phyloP scores from a whole-genome alignment of 2,888 invertebrate species.

The Tanypteryx hageni region DNA sequence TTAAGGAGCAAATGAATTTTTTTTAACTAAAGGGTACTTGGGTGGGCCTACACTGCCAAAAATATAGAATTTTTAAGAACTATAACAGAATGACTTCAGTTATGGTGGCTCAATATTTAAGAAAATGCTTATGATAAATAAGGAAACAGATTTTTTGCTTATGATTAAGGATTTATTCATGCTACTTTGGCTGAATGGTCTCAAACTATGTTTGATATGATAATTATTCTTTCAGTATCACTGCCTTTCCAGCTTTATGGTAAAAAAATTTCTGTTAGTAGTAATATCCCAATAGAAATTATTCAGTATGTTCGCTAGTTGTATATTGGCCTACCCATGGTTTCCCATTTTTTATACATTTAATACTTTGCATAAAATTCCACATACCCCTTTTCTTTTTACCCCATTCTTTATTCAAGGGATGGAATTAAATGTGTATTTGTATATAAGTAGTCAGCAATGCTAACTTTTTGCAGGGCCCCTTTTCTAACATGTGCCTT shows the following conservation, averaged over 20 bases:
- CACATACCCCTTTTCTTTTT: slow-evolving; percentile 36
- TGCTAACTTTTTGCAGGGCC: slow-evolving; percentile 63
- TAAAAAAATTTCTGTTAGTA: slow-evolving; percentile 4
- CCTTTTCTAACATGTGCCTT: slow-evolving; percentile 63
- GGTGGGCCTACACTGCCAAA: slow-evolving; percentile 64
- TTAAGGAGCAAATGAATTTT: slow-evolving; percentile 47
- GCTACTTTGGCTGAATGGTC: neutral
- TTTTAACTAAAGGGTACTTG: slow-evolving; percentile 58
- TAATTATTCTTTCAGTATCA: slow-evolving; percentile 51
- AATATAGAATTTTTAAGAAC: slow-evolving; percentile 47
- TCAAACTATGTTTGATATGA: slow-evolving; percentile 6
- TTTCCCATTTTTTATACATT: slow-evolving; percentile 54
- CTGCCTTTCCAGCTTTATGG: slow-evolving; percentile 59
- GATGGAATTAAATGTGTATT: slow-evolving; percentile 53
- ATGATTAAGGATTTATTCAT: neutral
- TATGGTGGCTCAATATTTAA: slow-evolving; percentile 51
- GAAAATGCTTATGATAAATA: slow-evolving; percentile 39
- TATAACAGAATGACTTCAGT: slow-evolving; percentile 37
- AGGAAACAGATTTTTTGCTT: slow-evolving; percentile 45
- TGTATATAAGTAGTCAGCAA: slow-evolving; percentile 54
- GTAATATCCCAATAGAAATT: neutral
- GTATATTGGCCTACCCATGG: slow-evolving; percentile 53
- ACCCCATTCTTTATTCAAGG: slow-evolving; percentile 29
- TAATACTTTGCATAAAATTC: slow-evolving; percentile 47
- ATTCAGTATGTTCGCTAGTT: slow-evolving; percentile 45